Evolutionary conservation across 2,113 vertebrate genomes (phyloP).

Genomic region (Acanthochromis polyacanthus): DNA sequence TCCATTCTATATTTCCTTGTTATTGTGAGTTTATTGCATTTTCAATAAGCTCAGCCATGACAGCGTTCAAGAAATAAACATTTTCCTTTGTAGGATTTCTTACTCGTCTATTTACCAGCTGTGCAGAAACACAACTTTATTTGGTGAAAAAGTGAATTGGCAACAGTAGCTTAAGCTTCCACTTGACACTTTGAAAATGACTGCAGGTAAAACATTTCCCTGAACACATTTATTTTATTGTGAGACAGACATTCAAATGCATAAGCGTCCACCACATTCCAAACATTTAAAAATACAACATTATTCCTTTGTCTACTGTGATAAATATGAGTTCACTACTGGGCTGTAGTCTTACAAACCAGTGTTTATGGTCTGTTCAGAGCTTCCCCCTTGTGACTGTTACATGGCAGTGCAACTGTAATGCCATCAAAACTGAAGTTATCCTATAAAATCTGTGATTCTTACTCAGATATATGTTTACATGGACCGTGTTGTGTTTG

Average conservation of each 20-base stretch:
- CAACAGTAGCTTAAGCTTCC: not conserved
- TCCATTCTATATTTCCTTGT: too few species aligned
- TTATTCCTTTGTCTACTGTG: not conserved
- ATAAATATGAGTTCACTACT: too few species aligned
- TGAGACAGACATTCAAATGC: too few species aligned
- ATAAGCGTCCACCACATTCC: not conserved
- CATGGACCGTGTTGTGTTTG: too few species aligned
- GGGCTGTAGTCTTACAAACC: not conserved
- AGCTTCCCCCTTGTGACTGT: slow-evolving; percentile 43
- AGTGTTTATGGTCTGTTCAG: not conserved
- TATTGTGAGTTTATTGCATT: too few species aligned
- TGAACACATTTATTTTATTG: too few species aligned
- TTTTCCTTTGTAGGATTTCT: too few species aligned
- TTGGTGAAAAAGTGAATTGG: not conserved
- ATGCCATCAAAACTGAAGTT: not conserved
- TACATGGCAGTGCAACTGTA: slow-evolving; percentile 28
- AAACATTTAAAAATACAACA: not conserved
- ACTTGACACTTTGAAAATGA: too few species aligned
- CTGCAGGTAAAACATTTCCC: too few species aligned
- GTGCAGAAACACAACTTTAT: not conserved
- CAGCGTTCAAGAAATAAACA: too few species aligned
- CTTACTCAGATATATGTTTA: not conserved
- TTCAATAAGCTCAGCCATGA: too few species aligned
- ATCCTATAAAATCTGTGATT: not conserved
- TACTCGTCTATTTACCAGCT: not conserved